A percentile compares a stretch with the other conserved stretches of the same genome.
These are phyloP conservation scores for Megaceryle alcyon DNA, from an alignment of 2,797 vertebrate genomes.

Conservation along the genomic window DNA sequence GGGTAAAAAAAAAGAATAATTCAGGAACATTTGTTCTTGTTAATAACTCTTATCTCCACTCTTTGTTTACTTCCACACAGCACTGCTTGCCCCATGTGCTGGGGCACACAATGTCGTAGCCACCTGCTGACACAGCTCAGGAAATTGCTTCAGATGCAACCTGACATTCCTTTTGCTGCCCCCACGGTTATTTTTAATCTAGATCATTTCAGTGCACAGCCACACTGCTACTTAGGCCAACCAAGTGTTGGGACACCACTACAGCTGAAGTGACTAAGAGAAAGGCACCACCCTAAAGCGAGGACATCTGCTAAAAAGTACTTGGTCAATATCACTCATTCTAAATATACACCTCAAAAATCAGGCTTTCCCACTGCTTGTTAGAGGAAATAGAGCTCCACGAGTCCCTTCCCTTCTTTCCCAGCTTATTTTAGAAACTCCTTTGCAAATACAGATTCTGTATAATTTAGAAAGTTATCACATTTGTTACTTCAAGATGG, in stretches of 20 bases:
- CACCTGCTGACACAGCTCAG: background rate
- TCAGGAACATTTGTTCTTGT: background rate
- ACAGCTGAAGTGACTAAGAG: background rate
- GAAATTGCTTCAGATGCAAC: background rate
- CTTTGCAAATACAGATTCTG: background rate
- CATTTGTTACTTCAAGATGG: background rate
- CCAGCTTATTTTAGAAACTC: background rate
- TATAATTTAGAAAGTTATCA: background rate
- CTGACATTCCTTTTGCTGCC: background rate
- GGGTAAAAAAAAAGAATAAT: background rate
- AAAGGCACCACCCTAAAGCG: background rate
- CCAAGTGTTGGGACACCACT: background rate
- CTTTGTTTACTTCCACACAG: background rate
- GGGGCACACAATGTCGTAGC: background rate
- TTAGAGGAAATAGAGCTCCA: background rate
- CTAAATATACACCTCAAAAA: background rate
- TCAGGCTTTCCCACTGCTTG: background rate
- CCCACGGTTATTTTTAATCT: background rate
- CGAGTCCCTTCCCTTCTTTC: background rate
- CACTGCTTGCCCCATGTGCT: background rate
- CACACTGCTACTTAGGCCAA: background rate
- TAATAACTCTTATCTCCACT: background rate
- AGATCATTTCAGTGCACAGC: background rate
- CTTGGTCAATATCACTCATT: background rate
- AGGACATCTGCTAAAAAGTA: background rate